Evolutionary conservation across 1,140 invertebrate genomes (phyloP), one percentile per base, ranked within the genome.

Genomic region (Caenorhabditis briggsae): DNA sequence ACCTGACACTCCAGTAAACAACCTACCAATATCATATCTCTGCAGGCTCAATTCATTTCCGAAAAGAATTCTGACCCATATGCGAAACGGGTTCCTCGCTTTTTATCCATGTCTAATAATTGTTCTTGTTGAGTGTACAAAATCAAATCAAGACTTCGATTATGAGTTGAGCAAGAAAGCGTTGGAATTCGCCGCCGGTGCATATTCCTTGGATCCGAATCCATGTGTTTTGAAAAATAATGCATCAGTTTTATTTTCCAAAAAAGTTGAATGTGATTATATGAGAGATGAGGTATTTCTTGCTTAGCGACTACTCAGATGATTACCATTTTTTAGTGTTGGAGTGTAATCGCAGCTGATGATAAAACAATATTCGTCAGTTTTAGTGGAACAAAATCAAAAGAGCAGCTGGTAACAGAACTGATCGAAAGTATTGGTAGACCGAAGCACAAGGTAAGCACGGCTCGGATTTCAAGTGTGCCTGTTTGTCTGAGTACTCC

Each of bases 381-480:
- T 23, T 88, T 88, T 58, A 82, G 87, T 23, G 88, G 88, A 55
- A 88, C 88, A 18, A 43, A 53, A 18, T 70, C 65, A n/a, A 83
- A 85, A 50, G 23, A 78, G 41, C 88, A 88, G 56, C 83, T 88
- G 65, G 89, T 87, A n/a, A 82, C 86, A 20, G 88, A 88, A 53
- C 74, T 88, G 5, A 43, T 88, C 59, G 88, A 88, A 20, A 85
- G 65, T 46, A 70, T 88, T 33, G 56, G 65, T 23, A 25, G 33
- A 20, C 88, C 88, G 16, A 88, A 88, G 83, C 74, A 84, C 46
- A 58, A 87, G 48, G 86, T 87, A 48, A 33, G 3, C 11, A 61
- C 18, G 46, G 33, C n/a, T 18, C 12, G 18, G 20, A 20, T 46
- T 70, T 70, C 48, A 55, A 59, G 33, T 41, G 16, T 78, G 16